A percentile compares a stretch with the other conserved stretches of the same genome.
phyloP scores from a whole-genome alignment of 2,797 vertebrate genomes.

The Poliocrania exsul region DNA sequence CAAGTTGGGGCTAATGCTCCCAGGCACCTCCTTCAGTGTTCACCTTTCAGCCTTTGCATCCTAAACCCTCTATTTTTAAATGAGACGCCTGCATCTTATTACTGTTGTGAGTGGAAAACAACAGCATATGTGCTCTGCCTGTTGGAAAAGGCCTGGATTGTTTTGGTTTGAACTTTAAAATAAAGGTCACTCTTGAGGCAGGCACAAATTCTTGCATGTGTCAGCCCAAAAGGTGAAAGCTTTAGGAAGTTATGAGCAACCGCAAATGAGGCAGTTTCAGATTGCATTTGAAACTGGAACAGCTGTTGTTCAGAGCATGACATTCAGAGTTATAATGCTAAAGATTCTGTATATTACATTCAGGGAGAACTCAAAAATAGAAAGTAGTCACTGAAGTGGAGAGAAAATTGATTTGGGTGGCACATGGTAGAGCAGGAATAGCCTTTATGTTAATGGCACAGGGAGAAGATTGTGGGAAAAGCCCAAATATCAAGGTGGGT shows the following conservation, averaged over 20 bases:
- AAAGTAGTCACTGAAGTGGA: not conserved
- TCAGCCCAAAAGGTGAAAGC: slow-evolving; percentile 43
- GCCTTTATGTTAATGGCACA: not conserved
- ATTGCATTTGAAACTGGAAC: slow-evolving; percentile 7
- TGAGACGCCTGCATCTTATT: not conserved
- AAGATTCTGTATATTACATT: not conserved
- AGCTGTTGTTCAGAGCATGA: not conserved
- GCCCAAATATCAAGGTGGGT: not conserved
- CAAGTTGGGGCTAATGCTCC: not conserved
- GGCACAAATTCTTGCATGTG: not conserved
- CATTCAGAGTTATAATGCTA: not conserved
- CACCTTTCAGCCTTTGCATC: slow-evolving; percentile 1
- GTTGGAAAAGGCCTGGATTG: not conserved
- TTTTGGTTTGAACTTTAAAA: slow-evolving; percentile 40
- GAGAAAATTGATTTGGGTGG: not conserved
- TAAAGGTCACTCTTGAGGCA: slow-evolving; percentile 41
- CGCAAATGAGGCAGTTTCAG: not conserved
- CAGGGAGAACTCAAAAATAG: not conserved
- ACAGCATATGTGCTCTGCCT: not conserved
- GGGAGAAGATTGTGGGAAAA: slow-evolving; percentile 25
- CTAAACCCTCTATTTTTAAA: slow-evolving; percentile 5
- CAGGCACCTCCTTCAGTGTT: not conserved
- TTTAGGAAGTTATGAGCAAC: slow-evolving; percentile 26
- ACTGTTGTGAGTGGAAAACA: slow-evolving; percentile 2
- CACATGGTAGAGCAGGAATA: not conserved